phyloP scores from a whole-genome alignment of 1,140 invertebrate species.

The Drosophila ogumai region DNA sequence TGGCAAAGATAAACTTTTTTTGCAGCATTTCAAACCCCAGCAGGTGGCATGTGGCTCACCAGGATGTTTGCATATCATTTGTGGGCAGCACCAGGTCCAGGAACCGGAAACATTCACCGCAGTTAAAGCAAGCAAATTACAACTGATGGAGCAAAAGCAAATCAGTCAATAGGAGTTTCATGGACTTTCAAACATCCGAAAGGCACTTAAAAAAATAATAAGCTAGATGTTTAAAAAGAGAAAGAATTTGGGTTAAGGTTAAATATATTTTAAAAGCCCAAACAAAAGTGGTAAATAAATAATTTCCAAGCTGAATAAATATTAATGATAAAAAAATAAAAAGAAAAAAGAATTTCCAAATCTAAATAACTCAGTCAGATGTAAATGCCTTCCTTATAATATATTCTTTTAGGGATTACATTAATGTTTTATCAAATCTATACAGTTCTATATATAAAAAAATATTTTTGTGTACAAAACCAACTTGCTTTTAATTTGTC shows the following conservation, averaged over 20 bases:
- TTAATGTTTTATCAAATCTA: background rate
- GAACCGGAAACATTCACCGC: background rate
- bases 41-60: slow-evolving; percentile 51
- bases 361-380: background rate
- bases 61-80: slow-evolving; percentile 59
- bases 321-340: too few relatives aligned
- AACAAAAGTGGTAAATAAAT: background rate
- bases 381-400: background rate
- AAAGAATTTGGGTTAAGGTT: background rate
- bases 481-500: background rate
- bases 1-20: slow-evolving; percentile 35
- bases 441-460: background rate
- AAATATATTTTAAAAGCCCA: background rate
- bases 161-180: slow-evolving; percentile 35
- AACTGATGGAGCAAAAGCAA: slow-evolving; percentile 35
- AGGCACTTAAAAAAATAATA: background rate
- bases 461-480: background rate
- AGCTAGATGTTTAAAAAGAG: background rate
- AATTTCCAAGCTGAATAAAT: too few relatives aligned
- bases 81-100: slow-evolving; percentile 20
- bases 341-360: too few relatives aligned
- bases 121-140: slow-evolving; percentile 49
- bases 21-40: slow-evolving; percentile 9
- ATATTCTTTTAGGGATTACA: background rate
- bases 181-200: background rate